phyloP scores from a whole-genome alignment of 2,888 invertebrate genomes.

The Serrognathus titanus region DNA sequence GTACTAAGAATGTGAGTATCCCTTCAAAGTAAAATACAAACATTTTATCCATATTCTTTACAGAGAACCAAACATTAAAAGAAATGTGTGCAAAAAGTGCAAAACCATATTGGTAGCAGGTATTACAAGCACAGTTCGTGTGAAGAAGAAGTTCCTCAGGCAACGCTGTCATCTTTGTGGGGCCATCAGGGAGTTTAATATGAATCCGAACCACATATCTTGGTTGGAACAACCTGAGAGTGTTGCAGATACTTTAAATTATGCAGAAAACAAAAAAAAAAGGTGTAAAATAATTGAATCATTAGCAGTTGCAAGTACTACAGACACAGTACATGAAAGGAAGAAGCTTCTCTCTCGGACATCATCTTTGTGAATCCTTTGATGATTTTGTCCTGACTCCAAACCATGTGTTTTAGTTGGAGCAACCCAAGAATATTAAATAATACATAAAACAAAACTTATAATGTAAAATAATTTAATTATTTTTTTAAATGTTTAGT shows the following conservation, averaged over 20 bases:
- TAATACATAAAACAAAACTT: no score
- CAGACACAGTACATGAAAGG: no score
- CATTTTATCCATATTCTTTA: slow-evolving; percentile 22
- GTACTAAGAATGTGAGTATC: slow-evolving; percentile 45
- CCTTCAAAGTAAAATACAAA: not conserved
- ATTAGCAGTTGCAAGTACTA: no score
- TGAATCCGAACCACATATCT: slow-evolving; percentile 42
- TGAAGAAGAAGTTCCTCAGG: slow-evolving; percentile 48
- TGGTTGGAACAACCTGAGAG: slow-evolving; percentile 51
- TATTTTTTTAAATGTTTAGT: no score
- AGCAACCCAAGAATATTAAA: no score
- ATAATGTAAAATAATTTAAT: no score
- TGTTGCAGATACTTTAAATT: slow-evolving; percentile 47
- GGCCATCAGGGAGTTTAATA: slow-evolving; percentile 44
- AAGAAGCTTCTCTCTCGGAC: no score
- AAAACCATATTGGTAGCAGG: slow-evolving; percentile 52
- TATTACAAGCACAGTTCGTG: slow-evolving; percentile 50
- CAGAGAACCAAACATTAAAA: slow-evolving; percentile 53
- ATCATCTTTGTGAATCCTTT: no score
- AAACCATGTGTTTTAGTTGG: no score
- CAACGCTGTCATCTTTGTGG: slow-evolving; percentile 50
- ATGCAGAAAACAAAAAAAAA: slow-evolving; percentile 31
- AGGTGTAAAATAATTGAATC: not conserved
- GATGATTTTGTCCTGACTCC: no score
- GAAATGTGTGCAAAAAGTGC: slow-evolving; percentile 55